phyloP scores from a whole-genome alignment of 1,140 invertebrate species.

The Drosophila bocki region DNA sequence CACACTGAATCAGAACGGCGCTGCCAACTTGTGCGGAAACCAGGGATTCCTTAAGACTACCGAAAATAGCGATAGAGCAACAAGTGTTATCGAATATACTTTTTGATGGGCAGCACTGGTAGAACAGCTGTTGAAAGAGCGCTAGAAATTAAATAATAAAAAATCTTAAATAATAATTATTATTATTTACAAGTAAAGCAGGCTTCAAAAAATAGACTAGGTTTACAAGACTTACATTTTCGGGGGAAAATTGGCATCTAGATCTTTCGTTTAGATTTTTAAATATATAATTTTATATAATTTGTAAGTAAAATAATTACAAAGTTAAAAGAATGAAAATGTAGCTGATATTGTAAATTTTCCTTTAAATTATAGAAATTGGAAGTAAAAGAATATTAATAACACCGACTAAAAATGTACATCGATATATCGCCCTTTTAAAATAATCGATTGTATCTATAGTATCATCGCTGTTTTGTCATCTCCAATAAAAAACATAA shows the following conservation, averaged over 20 bases:
- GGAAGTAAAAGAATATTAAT: too few relatives aligned
- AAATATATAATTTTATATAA: too few relatives aligned
- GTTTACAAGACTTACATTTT: too few relatives aligned
- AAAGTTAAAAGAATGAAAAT: too few relatives aligned
- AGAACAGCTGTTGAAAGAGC: background rate
- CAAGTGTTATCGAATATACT: slow-evolving; percentile 32
- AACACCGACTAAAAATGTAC: too few relatives aligned
- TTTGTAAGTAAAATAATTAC: too few relatives aligned
- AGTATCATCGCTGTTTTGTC: background rate
- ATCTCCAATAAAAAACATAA: slow-evolving; percentile 31
- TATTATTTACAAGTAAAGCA: too few relatives aligned
- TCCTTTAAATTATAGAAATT: too few relatives aligned
- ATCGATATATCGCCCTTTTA: background rate
- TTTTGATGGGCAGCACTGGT: slow-evolving; percentile 5
- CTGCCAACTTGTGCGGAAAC: slow-evolving; percentile 13
- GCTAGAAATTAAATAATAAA: background rate
- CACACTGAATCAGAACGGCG: slow-evolving; percentile 52
- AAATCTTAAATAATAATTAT: background rate
- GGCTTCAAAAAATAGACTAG: too few relatives aligned
- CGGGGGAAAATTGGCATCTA: too few relatives aligned
- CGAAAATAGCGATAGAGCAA: slow-evolving; percentile 38
- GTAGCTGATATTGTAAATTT: too few relatives aligned
- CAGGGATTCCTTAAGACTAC: slow-evolving; percentile 9
- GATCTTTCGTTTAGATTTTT: too few relatives aligned
- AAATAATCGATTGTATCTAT: background rate